Percentiles rank a stretch among this genome's conserved stretches.
phyloP scores from a whole-genome alignment of 1,140 invertebrate genomes.

The Pantala flavescens region DNA sequence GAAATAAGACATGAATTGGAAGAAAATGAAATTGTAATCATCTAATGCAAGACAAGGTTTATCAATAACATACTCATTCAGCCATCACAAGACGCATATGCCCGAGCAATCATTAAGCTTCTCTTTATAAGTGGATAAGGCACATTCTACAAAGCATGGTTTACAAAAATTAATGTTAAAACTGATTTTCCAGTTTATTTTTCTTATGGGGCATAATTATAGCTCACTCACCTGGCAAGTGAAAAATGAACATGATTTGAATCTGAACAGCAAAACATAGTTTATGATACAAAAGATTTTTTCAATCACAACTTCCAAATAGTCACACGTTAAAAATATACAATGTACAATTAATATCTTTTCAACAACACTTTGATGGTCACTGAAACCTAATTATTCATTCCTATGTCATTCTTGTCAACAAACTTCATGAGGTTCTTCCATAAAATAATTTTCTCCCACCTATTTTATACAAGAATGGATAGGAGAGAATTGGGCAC shows the following conservation, averaged over 20 bases:
- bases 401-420: conserved; percentile 5
- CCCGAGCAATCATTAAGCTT: not conserved
- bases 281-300: conserved; percentile 10
- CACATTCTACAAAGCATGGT: conserved; percentile 5
- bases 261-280: conserved; percentile 6
- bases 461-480: conserved; percentile 6
- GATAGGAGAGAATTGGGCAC: conserved; percentile 4
- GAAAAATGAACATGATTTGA: conserved; percentile 3
- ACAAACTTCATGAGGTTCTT: not conserved
- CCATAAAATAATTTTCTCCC: conserved; percentile 3
- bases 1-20: not conserved
- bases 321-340: conserved; percentile 10
- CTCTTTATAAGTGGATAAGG: not conserved
- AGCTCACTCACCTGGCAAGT: conserved; percentile 3
- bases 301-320: conserved; percentile 10
- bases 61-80: not conserved
- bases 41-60: not conserved
- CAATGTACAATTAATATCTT: conserved; percentile 8
- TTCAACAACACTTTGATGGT: conserved; percentile 9
- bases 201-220: not conserved
- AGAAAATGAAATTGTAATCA: not conserved
- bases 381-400: not conserved
- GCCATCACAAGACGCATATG: not conserved
- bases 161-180: conserved; percentile 6
- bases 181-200: conserved; percentile 10